These are phyloP conservation scores for Dascillus cervinus DNA, from an alignment of 2,888 invertebrate species.

Conservation along the genomic window DNA sequence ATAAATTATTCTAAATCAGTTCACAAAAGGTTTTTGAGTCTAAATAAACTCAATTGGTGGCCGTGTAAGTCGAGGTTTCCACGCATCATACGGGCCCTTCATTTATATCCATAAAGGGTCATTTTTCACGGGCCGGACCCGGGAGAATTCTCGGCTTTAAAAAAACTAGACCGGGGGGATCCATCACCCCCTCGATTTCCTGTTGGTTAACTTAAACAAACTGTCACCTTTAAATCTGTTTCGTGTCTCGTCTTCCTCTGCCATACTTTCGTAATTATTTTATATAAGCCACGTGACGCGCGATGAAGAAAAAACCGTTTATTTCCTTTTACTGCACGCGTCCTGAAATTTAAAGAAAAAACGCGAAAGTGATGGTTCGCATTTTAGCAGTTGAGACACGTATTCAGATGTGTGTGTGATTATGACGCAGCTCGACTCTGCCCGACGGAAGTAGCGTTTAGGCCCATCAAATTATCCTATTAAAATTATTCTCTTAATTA, in stretches of 20 bases:
- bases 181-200: too few species aligned
- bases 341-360: not conserved
- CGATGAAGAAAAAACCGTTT: conserved; percentile 1
- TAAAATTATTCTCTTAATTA: conserved; percentile 39
- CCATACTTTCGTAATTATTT: conserved; percentile 19
- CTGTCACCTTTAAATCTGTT: conserved; percentile 14
- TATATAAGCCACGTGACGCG: conserved; percentile 8
- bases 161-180: too few species aligned
- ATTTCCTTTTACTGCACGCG: conserved; percentile 5
- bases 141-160: too few species aligned
- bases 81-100: conserved; percentile 14
- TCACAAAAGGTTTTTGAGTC: conserved; percentile 16
- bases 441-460: conserved; percentile 39
- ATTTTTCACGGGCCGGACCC: too few species aligned
- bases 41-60: conserved; percentile 17
- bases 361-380: not conserved
- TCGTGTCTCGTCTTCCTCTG: conserved; percentile 13
- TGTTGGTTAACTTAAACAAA: conserved; percentile 12
- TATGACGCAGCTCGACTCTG: conserved; percentile 15
- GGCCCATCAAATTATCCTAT: conserved; percentile 39
- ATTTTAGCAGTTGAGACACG: too few species aligned
- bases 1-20: conserved; percentile 20
- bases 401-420: too few species aligned
- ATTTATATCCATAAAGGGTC: too few species aligned
- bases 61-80: conserved; percentile 9